These are phyloP conservation scores for Etheostoma perlongum DNA, from an alignment of 2,797 vertebrate genomes.

Conservation along the genomic window DNA sequence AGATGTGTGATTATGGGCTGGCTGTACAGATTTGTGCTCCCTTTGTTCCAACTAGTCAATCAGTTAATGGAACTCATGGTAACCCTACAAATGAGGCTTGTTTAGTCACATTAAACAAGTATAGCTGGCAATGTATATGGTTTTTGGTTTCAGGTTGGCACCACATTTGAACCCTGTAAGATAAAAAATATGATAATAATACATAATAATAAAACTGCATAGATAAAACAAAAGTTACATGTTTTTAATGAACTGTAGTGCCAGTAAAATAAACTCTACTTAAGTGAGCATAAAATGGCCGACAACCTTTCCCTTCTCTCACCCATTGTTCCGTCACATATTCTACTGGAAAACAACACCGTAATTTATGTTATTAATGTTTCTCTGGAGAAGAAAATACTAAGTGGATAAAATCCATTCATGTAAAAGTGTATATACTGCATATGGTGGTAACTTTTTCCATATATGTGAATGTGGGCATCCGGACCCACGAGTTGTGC, in stretches of 20 bases:
- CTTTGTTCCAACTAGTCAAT: slow-evolving; percentile 39
- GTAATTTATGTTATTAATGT: background rate
- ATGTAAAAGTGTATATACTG: no score
- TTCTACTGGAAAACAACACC: background rate
- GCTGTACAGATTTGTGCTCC: slow-evolving; percentile 58
- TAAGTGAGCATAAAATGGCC: slow-evolving; percentile 9
- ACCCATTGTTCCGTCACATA: slow-evolving; percentile 28
- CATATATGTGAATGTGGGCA: no score
- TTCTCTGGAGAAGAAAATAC: background rate
- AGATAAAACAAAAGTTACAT: slow-evolving; percentile 41
- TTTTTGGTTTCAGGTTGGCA: slow-evolving; percentile 70
- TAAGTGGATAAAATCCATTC: background rate
- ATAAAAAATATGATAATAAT: slow-evolving; percentile 1
- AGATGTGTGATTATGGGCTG: slow-evolving; percentile 50
- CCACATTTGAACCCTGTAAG: slow-evolving; percentile 65
- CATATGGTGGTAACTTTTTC: background rate
- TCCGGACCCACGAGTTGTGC: background rate
- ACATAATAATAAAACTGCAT: slow-evolving; percentile 56
- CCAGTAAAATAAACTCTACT: slow-evolving; percentile 9
- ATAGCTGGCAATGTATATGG: slow-evolving; percentile 39
- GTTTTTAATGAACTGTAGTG: slow-evolving; percentile 3
- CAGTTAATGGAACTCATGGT: slow-evolving; percentile 21
- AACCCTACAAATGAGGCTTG: slow-evolving; percentile 22
- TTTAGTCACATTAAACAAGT: slow-evolving; percentile 15
- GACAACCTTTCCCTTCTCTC: slow-evolving; percentile 22